Evolutionary conservation across 1,140 invertebrate genomes (phyloP).

Genomic region (Drosophila tropicalis): DNA sequence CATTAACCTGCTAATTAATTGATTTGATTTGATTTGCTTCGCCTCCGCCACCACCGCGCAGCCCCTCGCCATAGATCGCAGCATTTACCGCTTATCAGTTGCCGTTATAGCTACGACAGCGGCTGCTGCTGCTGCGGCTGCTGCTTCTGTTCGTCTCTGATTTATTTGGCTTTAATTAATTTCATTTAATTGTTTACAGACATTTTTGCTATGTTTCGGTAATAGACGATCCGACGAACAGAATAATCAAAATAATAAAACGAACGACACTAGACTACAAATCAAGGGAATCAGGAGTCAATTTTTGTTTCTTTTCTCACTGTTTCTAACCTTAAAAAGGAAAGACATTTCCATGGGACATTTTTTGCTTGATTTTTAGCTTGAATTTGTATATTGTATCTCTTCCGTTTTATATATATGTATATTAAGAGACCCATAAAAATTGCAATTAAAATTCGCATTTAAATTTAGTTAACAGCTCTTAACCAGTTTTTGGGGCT

Average conservation of each 20-base stretch:
- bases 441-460: slow-evolving; percentile 7
- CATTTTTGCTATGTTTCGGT: slow-evolving; percentile 16
- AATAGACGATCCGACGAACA: background rate
- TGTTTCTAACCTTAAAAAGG: too few relatives aligned
- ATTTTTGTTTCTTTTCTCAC: too few relatives aligned
- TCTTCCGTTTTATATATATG: slow-evolving; percentile 9
- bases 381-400: background rate
- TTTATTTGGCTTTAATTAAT: slow-evolving; percentile 74
- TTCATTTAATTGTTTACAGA: slow-evolving; percentile 61
- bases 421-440: slow-evolving; percentile 5
- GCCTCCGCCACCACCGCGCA: background rate
- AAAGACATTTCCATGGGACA: too few relatives aligned
- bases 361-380: background rate
- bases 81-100: slow-evolving; percentile 11
- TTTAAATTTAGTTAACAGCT: slow-evolving; percentile 1
- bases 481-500: background rate
- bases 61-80: slow-evolving; percentile 10
- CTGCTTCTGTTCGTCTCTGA: slow-evolving; percentile 37
- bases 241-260: background rate
- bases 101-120: slow-evolving; percentile 8
- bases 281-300: background rate
- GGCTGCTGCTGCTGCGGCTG: background rate
- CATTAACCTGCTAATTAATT: slow-evolving; percentile 49
- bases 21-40: slow-evolving; percentile 20
- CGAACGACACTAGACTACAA: background rate